Evolutionary conservation across 1,140 invertebrate genomes (phyloP).

Genomic region (Odontomachus brunneus): DNA sequence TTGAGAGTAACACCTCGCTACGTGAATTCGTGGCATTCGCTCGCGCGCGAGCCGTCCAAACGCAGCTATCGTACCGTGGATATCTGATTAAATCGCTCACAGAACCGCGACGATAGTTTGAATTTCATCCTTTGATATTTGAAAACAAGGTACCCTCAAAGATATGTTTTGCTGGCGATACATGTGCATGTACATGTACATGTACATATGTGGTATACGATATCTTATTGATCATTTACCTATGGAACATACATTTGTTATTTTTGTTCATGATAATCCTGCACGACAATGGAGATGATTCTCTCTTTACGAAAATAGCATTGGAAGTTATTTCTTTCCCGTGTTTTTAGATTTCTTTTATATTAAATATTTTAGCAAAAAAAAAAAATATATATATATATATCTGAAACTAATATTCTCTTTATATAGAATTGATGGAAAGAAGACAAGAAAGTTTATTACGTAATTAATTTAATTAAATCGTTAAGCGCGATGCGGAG

Average conservation of each 20-base stretch:
- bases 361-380: too few species aligned
- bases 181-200: too few species aligned
- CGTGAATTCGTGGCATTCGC: conserved; percentile 23
- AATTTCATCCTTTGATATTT: conserved; percentile 33
- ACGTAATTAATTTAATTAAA: not conserved
- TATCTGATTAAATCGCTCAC: conserved; percentile 67
- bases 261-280: too few species aligned
- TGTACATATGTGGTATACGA: too few species aligned
- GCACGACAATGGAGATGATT: too few species aligned
- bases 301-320: not conserved
- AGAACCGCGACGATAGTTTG: conserved; percentile 12
- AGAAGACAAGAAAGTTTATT: too few species aligned
- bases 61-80: conserved; percentile 60
- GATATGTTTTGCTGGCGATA: not conserved
- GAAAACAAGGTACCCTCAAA: not conserved
- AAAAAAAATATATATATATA: too few species aligned
- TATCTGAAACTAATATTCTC: too few species aligned
- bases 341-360: too few species aligned
- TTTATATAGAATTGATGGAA: too few species aligned
- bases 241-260: too few species aligned
- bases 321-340: too few species aligned
- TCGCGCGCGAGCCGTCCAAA: conserved; percentile 63
- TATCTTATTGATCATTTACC: not conserved
- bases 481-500: not conserved
- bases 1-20: conserved; percentile 19